Conservation (phyloP, 2,113 vertebrate species). For the Alouatta palliata region DNA sequence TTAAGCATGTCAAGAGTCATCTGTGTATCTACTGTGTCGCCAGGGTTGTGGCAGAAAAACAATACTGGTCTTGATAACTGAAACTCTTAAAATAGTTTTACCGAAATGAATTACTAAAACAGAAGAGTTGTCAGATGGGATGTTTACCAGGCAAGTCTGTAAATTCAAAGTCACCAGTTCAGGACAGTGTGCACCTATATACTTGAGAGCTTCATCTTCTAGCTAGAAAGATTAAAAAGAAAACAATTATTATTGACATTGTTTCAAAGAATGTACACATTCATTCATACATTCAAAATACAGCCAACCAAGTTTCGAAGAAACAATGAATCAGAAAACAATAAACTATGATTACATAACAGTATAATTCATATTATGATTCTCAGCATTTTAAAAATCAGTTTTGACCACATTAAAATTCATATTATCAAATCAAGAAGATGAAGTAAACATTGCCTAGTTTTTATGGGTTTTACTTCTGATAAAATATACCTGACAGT, state of each 20-base stretch:
- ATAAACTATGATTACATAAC: neutral
- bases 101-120: slow-evolving; percentile 32
- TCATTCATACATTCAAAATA: slow-evolving; percentile 27
- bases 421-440: neutral
- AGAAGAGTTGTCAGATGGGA: neutral
- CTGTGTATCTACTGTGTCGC: neutral
- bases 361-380: neutral
- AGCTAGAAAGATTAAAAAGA: slow-evolving; percentile 84
- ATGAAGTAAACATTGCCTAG: neutral
- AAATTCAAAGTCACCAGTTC: slow-evolving; percentile 97
- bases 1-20: neutral
- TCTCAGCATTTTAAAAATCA: slow-evolving; percentile 4
- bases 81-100: neutral
- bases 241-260: neutral
- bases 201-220: slow-evolving; percentile 97
- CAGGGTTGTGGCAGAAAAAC: neutral
- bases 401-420: neutral
- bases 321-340: neutral
- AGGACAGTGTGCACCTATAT: slow-evolving; percentile 96
- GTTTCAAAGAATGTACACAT: slow-evolving; percentile 4
- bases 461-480: neutral
- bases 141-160: slow-evolving; percentile 97
- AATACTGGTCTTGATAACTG: neutral
- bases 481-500: slow-evolving; percentile 4
- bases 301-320: slow-evolving; percentile 17